A percentile compares a stretch with the other conserved stretches of the same genome.
Evolutionary conservation across 2,113 vertebrate species (phyloP).

Genomic region (Elgaria multicarinata): DNA sequence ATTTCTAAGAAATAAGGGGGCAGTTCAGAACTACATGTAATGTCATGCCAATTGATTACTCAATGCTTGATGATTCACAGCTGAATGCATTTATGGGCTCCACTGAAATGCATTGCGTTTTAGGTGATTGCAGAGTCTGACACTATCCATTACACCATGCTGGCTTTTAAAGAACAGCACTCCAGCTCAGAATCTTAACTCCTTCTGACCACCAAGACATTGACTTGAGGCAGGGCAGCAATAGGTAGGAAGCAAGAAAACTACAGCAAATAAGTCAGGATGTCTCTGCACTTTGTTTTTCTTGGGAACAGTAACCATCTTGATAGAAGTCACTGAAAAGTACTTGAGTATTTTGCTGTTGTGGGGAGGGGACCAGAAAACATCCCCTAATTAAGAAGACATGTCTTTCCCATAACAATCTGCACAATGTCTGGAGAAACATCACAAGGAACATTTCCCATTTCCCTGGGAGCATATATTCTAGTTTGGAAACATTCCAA

Average conservation of each 20-base stretch:
- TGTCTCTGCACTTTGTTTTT: not conserved
- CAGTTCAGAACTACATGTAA: not conserved
- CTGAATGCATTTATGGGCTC: not conserved
- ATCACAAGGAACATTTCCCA: not conserved
- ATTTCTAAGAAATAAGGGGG: not conserved
- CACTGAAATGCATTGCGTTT: not conserved
- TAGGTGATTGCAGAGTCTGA: not conserved
- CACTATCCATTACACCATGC: not conserved
- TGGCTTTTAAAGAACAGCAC: not conserved
- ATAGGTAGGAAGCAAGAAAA: not conserved
- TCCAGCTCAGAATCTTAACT: not conserved
- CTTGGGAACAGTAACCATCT: not conserved
- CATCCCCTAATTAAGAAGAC: not conserved
- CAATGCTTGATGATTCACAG: not conserved
- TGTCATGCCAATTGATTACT: not conserved
- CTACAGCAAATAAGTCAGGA: not conserved
- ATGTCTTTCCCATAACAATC: not conserved
- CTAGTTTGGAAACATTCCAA: not conserved
- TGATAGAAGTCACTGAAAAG: not conserved
- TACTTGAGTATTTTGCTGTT: not conserved
- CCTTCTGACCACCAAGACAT: no score
- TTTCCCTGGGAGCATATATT: not conserved
- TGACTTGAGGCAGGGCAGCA: not conserved
- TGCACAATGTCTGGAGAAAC: not conserved
- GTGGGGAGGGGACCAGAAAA: not conserved